A percentile compares a stretch with the other conserved stretches of the same genome.
These are phyloP conservation scores for Autographa pulchrina DNA, from an alignment of 2,888 invertebrate genomes.

Conservation along the genomic window DNA sequence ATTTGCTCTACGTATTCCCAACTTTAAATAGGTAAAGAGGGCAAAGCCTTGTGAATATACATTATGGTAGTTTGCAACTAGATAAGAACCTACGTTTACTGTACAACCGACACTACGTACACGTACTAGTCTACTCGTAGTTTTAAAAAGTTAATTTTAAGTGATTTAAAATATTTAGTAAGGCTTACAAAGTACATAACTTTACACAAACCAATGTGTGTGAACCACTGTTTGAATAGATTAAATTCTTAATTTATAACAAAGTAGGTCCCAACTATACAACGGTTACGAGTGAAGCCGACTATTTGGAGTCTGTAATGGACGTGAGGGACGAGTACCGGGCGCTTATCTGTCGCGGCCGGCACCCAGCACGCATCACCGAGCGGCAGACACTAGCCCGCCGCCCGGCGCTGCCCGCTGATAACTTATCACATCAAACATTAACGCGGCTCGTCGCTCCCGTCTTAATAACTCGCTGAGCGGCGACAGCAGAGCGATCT, in stretches of 20 bases:
- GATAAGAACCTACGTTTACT: too few species aligned
- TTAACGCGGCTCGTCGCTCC: slow-evolving; percentile 45
- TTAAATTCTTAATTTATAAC: slow-evolving; percentile 2
- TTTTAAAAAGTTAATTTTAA: too few species aligned
- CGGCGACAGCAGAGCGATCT: slow-evolving; percentile 53
- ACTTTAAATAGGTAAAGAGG: too few species aligned
- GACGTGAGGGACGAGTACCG: slow-evolving; percentile 35
- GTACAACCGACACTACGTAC: too few species aligned
- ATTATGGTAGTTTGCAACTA: too few species aligned
- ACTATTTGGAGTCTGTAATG: slow-evolving; percentile 36
- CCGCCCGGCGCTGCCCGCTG: slow-evolving; percentile 28
- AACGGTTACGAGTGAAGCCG: slow-evolving; percentile 22
- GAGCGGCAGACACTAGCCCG: slow-evolving; percentile 36
- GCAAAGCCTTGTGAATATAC: too few species aligned
- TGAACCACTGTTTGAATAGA: neutral
- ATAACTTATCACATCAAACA: slow-evolving; percentile 66
- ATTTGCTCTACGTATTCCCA: too few species aligned
- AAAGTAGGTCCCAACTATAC: slow-evolving; percentile 21
- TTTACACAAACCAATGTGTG: neutral
- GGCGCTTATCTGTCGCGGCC: slow-evolving; percentile 50
- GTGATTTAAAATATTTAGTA: too few species aligned
- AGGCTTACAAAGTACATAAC: too few species aligned
- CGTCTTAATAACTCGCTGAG: slow-evolving; percentile 56
- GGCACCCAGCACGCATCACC: slow-evolving; percentile 18
- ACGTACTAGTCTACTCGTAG: too few species aligned